Percentiles rank a stretch among this genome's conserved stretches.
Conservation (phyloP, 2,113 vertebrate species). For the Synchiropus splendidus region DNA sequence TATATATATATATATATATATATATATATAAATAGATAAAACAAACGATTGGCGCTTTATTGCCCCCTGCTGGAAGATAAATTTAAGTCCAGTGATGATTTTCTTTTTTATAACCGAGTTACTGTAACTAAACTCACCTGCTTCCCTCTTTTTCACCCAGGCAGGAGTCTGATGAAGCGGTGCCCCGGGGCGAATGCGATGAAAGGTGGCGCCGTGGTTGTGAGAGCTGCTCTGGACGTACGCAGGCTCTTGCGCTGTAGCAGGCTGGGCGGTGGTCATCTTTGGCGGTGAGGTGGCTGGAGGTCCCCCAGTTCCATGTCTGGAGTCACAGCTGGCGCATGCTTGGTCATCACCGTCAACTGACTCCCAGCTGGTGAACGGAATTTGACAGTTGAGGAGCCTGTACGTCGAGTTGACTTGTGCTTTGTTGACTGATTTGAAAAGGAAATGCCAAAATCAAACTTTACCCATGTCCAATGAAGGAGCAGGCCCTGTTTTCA, state of each 20-base stretch:
- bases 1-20: too few relatives aligned
- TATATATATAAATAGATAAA: too few relatives aligned
- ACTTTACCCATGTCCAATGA: slow-evolving; percentile 37
- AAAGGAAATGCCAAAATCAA: not conserved
- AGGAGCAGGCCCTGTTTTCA: slow-evolving; percentile 51
- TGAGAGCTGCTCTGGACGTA: not conserved
- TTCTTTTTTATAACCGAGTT: too few relatives aligned
- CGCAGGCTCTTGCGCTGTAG: not conserved
- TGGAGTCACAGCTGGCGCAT: slow-evolving; percentile 40
- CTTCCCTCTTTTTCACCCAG: slow-evolving; percentile 15
- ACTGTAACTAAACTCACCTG: not conserved
- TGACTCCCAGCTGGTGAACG: slow-evolving; percentile 52
- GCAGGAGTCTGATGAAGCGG: not conserved
- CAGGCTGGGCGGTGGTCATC: not conserved
- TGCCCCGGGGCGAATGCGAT: slow-evolving; percentile 8
- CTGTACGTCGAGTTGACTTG: too few relatives aligned
- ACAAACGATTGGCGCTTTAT: too few relatives aligned
- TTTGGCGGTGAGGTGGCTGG: not conserved
- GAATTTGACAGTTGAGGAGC: not conserved
- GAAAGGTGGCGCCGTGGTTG: not conserved
- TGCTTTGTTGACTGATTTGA: not conserved
- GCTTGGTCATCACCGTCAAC: slow-evolving; percentile 46
- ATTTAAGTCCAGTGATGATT: too few relatives aligned
- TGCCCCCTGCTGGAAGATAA: too few relatives aligned
- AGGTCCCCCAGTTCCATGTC: not conserved